Evolutionary conservation across 2,888 invertebrate species (phyloP), one percentile per base, ranked within the genome.

Genomic region (Colostygia pectinataria): DNA sequence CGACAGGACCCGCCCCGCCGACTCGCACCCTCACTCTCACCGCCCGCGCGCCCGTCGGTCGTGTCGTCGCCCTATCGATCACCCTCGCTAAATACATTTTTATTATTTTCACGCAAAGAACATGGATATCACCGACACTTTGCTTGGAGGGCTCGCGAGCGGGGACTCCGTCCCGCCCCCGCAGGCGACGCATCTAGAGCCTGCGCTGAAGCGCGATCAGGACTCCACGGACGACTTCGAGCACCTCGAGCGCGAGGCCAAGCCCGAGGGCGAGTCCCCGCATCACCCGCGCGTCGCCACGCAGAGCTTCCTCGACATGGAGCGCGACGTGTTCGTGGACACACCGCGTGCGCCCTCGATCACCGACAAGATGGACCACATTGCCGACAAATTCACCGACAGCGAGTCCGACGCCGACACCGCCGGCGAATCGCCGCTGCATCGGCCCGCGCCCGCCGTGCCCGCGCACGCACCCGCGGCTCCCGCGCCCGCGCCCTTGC

Each of bases 221-320:
- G 94, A 94, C 74, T 94, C 94, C 20, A 88, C 93, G 55, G 94
- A 94, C 69, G 94, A 94, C 83, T 94, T 95, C 76, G 94, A 94
- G 78, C 94, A 94, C 77, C 85, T 95, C 59, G 94, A 93, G 59
- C 92, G 93, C 66, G 93, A 93, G 54, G 83, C 83, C 34, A 77
- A 71, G 53, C 83, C 80, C 43, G 85, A 86, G 43, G 51, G 72
- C 27, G 83, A 80, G 53, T 76, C 81, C 4, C 39, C 46, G 34
- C 68, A 72, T 47, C 81, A 80, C 50, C 71, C 67, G 38, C 77
- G 80, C 31, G 64, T 70, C 46, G 80, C 79, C 55, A 75, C 85
- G 29, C 88, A 89, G 68, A 83, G 68, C 67, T 90, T 90, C 69
- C 78, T 91, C 24, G 90, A 91, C 52, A 88, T 82, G 78, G 91